Base-by-base conservation (phyloP, 2,888 invertebrate species). In the Ectemnius continuus region DNA sequence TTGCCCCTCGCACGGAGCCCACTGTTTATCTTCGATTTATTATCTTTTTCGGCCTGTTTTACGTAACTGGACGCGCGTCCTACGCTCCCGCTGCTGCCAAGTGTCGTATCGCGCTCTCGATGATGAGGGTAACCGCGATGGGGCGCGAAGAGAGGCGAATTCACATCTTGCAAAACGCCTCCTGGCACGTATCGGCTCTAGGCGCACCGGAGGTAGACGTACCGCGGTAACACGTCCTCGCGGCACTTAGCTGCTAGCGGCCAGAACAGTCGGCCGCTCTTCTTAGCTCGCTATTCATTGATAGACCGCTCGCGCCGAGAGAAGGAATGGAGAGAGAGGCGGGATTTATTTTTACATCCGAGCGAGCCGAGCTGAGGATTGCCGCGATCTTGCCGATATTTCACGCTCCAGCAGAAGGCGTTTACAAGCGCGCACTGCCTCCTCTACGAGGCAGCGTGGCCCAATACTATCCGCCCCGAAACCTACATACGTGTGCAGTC, bases 131-230 rank as follows among this genome's bases (percentile, higher is more conserved):
- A 80, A 76, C 78, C 77, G 81, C 77, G 52, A 52, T 36, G 36
- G 36, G 74, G 61, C 75, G 74, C 61, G 69, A 78, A 70, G 36
- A 36, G 36, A 36, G 60, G 65, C 63, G 67, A 79, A 82, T 84
- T 86, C 84, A 82, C 85, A 87, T 86, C 84, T 87, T 87, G 84
- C 86, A 86, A 87, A 87, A 87, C 81, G 75, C 78, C 84, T 79
- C 70, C 81, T 81, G 84, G 83, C 83, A 82, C 83, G 75, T 71
- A 78, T 63, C 67, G 70, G 70, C 61, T 36, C 36, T 62, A 58
- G 62, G 58, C 58, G 56, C 59, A 47, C 69, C 67, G 70, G 65
- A 46, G 65, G 48, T 61, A 65, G 61, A 56, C 52, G 52, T 4
- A 66, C 59, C 68, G 61, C 73, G 71, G 57, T 61, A 67, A 77